phyloP scores from a whole-genome alignment of 2,888 invertebrate genomes.

The Ectemnius continuus region DNA sequence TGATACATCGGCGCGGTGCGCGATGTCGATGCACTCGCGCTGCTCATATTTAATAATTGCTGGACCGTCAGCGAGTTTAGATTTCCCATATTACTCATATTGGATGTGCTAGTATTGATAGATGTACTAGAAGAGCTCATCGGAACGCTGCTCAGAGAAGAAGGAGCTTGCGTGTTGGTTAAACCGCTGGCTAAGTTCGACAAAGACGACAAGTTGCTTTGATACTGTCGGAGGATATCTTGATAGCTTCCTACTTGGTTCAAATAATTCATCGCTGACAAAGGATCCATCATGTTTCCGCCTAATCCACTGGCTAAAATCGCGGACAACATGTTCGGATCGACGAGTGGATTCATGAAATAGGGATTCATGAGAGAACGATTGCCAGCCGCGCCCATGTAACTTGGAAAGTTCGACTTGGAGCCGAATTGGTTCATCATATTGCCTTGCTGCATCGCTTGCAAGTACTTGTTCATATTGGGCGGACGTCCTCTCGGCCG shows the following conservation, averaged over 20 bases:
- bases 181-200: slow-evolving; percentile 61
- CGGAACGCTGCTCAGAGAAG: slow-evolving; percentile 59
- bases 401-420: slow-evolving; percentile 64
- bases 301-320: slow-evolving; percentile 66
- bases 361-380: slow-evolving; percentile 70
- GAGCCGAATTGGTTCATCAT: slow-evolving; percentile 65
- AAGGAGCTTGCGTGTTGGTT: slow-evolving; percentile 52
- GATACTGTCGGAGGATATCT: slow-evolving; percentile 71
- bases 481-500: slow-evolving; percentile 80
- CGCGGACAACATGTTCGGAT: slow-evolving; percentile 69
- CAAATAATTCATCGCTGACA: slow-evolving; percentile 70
- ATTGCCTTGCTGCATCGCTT: slow-evolving; percentile 58
- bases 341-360: slow-evolving; percentile 70
- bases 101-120: slow-evolving; percentile 49
- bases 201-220: slow-evolving; percentile 67
- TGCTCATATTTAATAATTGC: slow-evolving; percentile 65
- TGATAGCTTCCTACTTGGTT: slow-evolving; percentile 71
- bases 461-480: slow-evolving; percentile 73
- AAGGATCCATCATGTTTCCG: slow-evolving; percentile 67
- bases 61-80: slow-evolving; percentile 63
- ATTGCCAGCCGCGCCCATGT: slow-evolving; percentile 63
- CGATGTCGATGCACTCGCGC: slow-evolving; percentile 54
- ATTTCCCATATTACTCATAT: slow-evolving; percentile 52
- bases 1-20: slow-evolving; percentile 61
- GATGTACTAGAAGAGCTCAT: slow-evolving; percentile 55